A percentile compares a stretch with the other conserved stretches of the same genome.
Evolutionary conservation across 2,113 vertebrate genomes (phyloP).

Genomic region (Antennarius striatus): DNA sequence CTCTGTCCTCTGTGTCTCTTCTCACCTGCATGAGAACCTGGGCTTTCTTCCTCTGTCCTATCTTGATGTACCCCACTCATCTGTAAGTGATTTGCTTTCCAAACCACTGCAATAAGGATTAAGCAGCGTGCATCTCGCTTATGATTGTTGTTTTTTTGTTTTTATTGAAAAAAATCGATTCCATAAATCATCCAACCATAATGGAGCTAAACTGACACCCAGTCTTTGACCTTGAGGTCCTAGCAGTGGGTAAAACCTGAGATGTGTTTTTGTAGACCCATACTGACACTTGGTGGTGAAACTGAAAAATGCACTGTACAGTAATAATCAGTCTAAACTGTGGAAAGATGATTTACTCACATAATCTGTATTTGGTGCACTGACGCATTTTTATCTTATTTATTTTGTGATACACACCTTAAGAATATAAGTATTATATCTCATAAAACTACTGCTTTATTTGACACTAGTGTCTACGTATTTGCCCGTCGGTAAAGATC

Average conservation of each 20-base stretch:
- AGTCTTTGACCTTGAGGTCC: constrained; percentile 28
- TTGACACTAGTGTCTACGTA: too few species aligned
- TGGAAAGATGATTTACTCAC: too few species aligned
- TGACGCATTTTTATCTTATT: too few species aligned
- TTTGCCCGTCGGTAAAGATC: too few species aligned
- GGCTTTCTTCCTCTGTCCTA: too few species aligned
- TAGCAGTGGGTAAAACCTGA: too few species aligned
- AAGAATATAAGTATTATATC: too few species aligned
- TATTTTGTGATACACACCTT: too few species aligned
- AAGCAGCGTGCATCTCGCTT: constrained; percentile 9
- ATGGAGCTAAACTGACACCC: constrained; percentile 1
- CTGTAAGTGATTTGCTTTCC: not conserved
- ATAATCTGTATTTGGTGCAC: too few species aligned
- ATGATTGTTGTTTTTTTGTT: not conserved
- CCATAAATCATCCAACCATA: constrained; percentile 11
- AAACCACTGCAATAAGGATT: constrained; percentile 4
- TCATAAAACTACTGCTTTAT: too few species aligned
- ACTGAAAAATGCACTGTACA: constrained; percentile 3
- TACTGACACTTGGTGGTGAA: constrained; percentile 49
- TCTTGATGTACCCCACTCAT: not conserved
- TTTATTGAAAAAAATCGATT: not conserved
- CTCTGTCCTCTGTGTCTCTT: not conserved
- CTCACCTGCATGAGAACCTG: too few species aligned
- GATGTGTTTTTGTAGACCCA: constrained; percentile 8
- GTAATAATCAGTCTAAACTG: not conserved